Evolutionary conservation across 2,888 invertebrate genomes (phyloP).

Genomic region (Malthinus seriepunctatus): DNA sequence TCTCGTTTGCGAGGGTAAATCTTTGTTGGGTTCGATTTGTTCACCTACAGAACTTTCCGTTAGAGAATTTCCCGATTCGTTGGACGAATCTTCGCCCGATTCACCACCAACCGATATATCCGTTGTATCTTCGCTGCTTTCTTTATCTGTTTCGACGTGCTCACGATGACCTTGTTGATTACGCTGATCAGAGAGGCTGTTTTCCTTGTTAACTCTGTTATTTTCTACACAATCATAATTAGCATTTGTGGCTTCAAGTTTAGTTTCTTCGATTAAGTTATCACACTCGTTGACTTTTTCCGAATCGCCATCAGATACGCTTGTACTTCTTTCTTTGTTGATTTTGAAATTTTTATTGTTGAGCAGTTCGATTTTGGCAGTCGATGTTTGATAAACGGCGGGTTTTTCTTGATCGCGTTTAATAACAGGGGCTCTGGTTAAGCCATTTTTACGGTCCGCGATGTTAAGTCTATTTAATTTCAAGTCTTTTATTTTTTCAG

Average conservation of each 20-base stretch:
- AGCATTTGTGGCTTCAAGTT: no score
- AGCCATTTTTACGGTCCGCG: conserved; percentile 44
- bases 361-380: conserved; percentile 49
- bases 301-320: background rate
- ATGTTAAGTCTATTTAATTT: conserved; percentile 35
- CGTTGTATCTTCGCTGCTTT: conserved; percentile 10
- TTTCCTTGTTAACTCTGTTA: background rate
- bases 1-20: conserved; percentile 58
- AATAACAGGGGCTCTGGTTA: conserved; percentile 65
- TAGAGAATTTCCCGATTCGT: conserved; percentile 19
- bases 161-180: background rate
- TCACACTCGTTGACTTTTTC: background rate
- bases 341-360: conserved; percentile 46
- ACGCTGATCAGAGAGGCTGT: background rate
- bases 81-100: conserved; percentile 14
- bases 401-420: conserved; percentile 70
- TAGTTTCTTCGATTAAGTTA: no score
- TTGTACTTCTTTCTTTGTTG: conserved; percentile 33
- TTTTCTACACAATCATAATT: background rate
- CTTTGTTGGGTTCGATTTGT: background rate
- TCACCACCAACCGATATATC: conserved; percentile 30
- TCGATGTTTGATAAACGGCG: conserved; percentile 60
- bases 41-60: conserved; percentile 18
- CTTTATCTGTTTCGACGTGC: conserved; percentile 2
- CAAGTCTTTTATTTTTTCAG: conserved; percentile 25